Base-by-base conservation (phyloP, 2,797 vertebrate genomes). In the Etheostoma nigrum region DNA sequence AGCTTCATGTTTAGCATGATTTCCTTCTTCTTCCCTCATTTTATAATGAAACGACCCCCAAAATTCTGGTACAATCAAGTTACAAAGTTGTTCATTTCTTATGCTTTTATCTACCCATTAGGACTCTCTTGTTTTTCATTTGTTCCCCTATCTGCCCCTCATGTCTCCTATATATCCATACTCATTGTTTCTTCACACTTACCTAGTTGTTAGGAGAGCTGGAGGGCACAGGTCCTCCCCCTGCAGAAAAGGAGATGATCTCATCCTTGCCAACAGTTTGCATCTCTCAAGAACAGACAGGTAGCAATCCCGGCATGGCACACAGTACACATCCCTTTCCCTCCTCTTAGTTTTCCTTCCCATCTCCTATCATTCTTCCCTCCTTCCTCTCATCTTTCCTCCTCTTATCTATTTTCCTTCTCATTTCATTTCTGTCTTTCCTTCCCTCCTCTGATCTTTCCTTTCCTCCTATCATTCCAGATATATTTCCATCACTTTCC, bases 221-320 rank as follows among this genome's bases (percentile, higher is more conserved):
- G 91, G 97, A 98, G 81, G 96, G 94, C 85, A 93, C 95, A 2
- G 97, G 96, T 3, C 96, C 97, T 0, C 96, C 96, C 9, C 97
- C 97, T 10, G 97, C 97, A 0, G 95, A 97, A 81, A 96, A 96
- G 58, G 95, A 97, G 80, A 97, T 95, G 94, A 98, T 97, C 87
- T 96, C 95, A 1, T 96, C 96, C 16, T 95, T 98, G 82, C 97
- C 97, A 4, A 96, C 95, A 2, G 96, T 98, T 92, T 93, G 93
- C n/a, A 93, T 98, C 84, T 96, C 96, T 93, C 94, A 96, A 92
- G 96, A 97, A 91, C 96, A 98, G 86, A 92, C 87, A 92, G 94
- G 93, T 95, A 75, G 60, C 72, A 58, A 48, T 57, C 66, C 63
- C 84, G 40, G 75, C 67, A 47, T 27, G 11, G 2, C 59, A 45